phyloP scores from a whole-genome alignment of 30 jellyfish, hydroid and myxozoan species.

The Calvadosia cruxmelitensis region DNA sequence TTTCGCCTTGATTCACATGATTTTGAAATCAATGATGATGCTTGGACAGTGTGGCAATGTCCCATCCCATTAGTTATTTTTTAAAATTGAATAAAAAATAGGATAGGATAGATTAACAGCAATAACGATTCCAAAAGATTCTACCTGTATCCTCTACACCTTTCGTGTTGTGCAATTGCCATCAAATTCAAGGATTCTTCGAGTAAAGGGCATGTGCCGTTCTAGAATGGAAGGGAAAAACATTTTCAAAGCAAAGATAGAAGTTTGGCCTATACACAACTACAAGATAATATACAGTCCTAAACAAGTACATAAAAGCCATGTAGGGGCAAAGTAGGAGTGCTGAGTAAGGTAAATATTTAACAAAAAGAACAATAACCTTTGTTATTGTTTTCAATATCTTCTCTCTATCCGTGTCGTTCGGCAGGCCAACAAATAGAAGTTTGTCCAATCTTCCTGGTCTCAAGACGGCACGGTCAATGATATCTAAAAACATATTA shows the following conservation, averaged over 20 bases:
- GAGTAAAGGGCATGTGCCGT: slow-evolving; percentile 67
- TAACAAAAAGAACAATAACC: slow-evolving; percentile 23
- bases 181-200: slow-evolving; percentile 27
- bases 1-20: too few species aligned
- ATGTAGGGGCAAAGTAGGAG: too few species aligned
- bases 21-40: too few species aligned
- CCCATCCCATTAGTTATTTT: too few species aligned
- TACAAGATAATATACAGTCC: neutral
- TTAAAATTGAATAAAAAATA: too few species aligned
- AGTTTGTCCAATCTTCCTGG: slow-evolving; percentile 95
- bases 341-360: too few species aligned
- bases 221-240: slow-evolving; percentile 14
- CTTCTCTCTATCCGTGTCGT: slow-evolving; percentile 53
- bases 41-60: too few species aligned
- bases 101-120: too few species aligned
- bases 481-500: slow-evolving; percentile 39
- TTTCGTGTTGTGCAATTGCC: slow-evolving; percentile 31
- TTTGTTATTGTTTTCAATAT: slow-evolving; percentile 81
- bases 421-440: slow-evolving; percentile 83
- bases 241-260: neutral
- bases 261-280: neutral
- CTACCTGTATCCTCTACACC: slow-evolving; percentile 83
- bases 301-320: neutral
- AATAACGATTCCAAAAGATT: too few species aligned
- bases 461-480: slow-evolving; percentile 91